Conservation (phyloP, 2,113 vertebrate genomes). For the Speoplatyrhinus poulsoni region DNA sequence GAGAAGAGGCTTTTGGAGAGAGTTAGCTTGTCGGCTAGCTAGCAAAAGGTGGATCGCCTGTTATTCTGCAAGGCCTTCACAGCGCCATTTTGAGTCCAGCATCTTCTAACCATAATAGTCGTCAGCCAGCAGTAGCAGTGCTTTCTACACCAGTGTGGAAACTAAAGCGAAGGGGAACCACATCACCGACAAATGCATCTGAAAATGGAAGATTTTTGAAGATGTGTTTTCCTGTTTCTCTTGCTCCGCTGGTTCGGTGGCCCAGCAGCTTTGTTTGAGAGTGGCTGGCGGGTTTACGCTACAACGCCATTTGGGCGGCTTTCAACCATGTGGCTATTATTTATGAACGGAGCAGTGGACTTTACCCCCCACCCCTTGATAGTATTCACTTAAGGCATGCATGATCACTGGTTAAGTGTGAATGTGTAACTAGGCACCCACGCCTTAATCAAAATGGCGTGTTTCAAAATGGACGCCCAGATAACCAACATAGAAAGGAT, state of each 20-base stretch:
- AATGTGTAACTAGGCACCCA: conserved; percentile 37
- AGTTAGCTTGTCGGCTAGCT: conserved; percentile 42
- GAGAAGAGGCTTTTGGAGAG: conserved; percentile 53
- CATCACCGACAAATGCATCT: conserved; percentile 32
- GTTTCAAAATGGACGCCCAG: conserved; percentile 81
- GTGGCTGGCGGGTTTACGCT: conserved; percentile 55
- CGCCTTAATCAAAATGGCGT: conserved; percentile 74
- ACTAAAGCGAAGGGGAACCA: conserved; percentile 33
- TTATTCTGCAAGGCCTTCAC: conserved; percentile 40
- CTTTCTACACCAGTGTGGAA: conserved; percentile 24
- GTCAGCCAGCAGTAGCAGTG: conserved; percentile 22
- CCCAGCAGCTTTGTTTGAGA: conserved; percentile 70
- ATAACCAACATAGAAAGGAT: conserved; percentile 41
- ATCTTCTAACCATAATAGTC: conserved; percentile 41
- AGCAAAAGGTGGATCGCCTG: conserved; percentile 57
- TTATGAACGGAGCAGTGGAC: conserved; percentile 66
- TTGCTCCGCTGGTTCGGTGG: conserved; percentile 16
- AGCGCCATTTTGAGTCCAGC: conserved; percentile 78
- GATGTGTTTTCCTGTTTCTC: conserved; percentile 12
- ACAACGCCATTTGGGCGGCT: conserved; percentile 28
- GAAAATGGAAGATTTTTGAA: conserved; percentile 26
- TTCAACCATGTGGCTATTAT: conserved; percentile 39
- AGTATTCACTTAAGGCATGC: conserved; percentile 28
- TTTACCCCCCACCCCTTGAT: conserved; percentile 23
- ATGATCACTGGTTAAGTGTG: conserved; percentile 24